Base-by-base conservation (phyloP, 1,140 invertebrate species). In the Branchinecta lynchi region DNA sequence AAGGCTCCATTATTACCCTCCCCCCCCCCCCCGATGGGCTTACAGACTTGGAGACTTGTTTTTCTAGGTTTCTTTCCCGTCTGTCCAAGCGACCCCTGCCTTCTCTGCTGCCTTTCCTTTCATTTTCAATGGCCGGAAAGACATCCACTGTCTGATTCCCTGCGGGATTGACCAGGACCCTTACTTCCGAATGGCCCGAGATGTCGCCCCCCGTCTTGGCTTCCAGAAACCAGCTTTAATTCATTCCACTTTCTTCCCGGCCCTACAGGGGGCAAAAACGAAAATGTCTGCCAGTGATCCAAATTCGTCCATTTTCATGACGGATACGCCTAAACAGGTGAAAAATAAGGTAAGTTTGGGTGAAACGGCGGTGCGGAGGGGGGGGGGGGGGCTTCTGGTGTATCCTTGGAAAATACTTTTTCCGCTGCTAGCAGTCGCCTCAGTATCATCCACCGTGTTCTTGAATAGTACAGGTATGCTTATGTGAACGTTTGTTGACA, bases 121-220 rank as follows among this genome's bases (percentile, higher is more conserved):
- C 69, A 93, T 99, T 73, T 99, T 99, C 78, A 87, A 80, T 45
- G 76, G 83, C 3, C 82, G 86, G 69, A 86, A 86, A 68, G 90
- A 93, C 77, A 82, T 93, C 68, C 89, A 89, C 7, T 97, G 93
- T 76, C 81, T 99, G 1, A 96, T 99, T 73, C 96, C 96, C 0
- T 99, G 96, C 81, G 97, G 94, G 44, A 99, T 99, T 75, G 97
- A 99, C 84, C 97, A 99, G 84, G 96, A 99, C 81, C 96, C 96
- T 0, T 99, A 98, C 79, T 99, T 99, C 79, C 84, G 96, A 70
- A 97, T 99, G 95, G 95, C 93, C 0, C 83, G 96, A 71, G 96
- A 99, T 80, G 93, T 98, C 20, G 92, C 95, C 0, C 94, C 95
- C 0, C 85, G 86, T 70, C 80, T 99, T 12, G 89, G 88, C 21